Conservation (phyloP, 2,888 invertebrate genomes). For the Lymantria dispar region DNA sequence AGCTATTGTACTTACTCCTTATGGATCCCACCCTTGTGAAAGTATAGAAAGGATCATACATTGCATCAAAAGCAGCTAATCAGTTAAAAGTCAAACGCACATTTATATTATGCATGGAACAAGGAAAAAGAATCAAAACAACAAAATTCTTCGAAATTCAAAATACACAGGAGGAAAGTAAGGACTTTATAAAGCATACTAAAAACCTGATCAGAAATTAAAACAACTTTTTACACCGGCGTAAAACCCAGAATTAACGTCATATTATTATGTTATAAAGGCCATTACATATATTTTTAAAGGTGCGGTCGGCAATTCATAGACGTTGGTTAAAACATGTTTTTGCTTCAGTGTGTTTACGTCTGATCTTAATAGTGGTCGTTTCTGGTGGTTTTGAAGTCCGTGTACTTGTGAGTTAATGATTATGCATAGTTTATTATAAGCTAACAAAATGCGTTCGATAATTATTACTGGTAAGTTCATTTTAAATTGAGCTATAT, state of each 20-base stretch:
- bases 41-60: too few species aligned
- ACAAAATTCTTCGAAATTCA: background rate
- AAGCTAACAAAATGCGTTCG: constrained; percentile 15
- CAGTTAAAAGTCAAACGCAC: too few species aligned
- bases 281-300: background rate
- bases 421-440: constrained; percentile 11
- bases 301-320: background rate
- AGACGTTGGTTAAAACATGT: background rate
- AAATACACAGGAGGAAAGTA: background rate
- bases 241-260: background rate
- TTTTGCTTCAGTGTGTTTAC: constrained; percentile 20
- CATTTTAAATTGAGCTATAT: background rate
- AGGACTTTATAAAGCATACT: background rate
- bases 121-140: too few species aligned
- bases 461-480: constrained; percentile 22
- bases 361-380: constrained; percentile 10
- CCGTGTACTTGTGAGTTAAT: constrained; percentile 1
- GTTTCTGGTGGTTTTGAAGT: constrained; percentile 3
- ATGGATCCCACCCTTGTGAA: too few species aligned
- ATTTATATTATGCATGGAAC: too few species aligned
- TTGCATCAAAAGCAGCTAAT: too few species aligned
- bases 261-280: background rate
- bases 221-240: background rate
- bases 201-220: background rate
- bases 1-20: too few species aligned